phyloP scores from a whole-genome alignment of 2,888 invertebrate genomes.

The Pristionchus fissidentatus region DNA sequence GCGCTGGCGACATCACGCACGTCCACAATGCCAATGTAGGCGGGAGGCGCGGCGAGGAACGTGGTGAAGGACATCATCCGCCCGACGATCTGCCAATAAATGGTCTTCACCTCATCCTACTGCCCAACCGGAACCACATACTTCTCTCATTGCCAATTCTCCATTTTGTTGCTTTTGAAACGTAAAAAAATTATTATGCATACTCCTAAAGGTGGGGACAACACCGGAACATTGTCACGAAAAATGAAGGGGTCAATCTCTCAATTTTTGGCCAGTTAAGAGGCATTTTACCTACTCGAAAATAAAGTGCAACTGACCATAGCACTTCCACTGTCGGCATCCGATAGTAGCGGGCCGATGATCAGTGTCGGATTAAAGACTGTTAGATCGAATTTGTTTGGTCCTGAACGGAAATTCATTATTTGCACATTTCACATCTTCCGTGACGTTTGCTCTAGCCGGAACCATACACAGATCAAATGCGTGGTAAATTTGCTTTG shows the following conservation, averaged over 20 bases:
- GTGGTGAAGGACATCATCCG: constrained; percentile 46
- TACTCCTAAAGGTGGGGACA: no score
- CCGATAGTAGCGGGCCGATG: constrained; percentile 62
- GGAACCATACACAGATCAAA: no score
- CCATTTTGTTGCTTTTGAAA: no score
- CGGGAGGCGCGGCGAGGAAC: constrained; percentile 44
- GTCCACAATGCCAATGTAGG: constrained; percentile 77
- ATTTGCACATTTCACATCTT: background rate
- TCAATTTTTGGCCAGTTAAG: no score
- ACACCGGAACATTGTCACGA: no score
- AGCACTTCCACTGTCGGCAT: constrained; percentile 61
- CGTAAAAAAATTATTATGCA: no score
- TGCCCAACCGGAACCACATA: background rate
- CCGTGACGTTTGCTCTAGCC: no score
- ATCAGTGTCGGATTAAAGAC: constrained; percentile 64
- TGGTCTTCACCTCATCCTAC: background rate
- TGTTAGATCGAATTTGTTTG: constrained; percentile 55
- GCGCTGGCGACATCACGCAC: constrained; percentile 79
- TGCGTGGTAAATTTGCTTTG: background rate
- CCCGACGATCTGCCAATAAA: constrained; percentile 12
- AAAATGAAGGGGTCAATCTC: no score
- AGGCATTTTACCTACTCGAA: no score
- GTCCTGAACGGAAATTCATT: background rate
- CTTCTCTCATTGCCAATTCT: no score
- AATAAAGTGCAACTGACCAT: constrained; percentile 52